Conservation (phyloP, 2,113 vertebrate species). For the Ranitomeya variabilis region DNA sequence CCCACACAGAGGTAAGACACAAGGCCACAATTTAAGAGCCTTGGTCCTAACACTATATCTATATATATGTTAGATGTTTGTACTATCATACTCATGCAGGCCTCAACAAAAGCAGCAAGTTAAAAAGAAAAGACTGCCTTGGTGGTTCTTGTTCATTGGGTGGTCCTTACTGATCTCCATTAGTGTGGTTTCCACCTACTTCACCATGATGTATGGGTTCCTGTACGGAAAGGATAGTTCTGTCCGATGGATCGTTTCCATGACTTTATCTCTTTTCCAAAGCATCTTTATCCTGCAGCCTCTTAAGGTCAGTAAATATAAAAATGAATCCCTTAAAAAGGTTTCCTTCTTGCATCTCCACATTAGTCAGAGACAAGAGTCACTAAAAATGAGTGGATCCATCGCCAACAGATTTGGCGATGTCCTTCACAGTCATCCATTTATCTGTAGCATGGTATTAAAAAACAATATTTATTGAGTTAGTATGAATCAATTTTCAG, state of each 20-base stretch:
- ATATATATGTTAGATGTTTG: not conserved
- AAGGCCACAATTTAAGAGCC: not conserved
- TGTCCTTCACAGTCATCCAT: not conserved
- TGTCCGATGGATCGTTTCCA: slow-evolving; percentile 78
- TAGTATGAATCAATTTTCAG: no score
- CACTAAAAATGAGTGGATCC: no score
- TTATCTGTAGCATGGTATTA: not conserved
- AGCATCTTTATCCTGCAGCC: slow-evolving; percentile 84
- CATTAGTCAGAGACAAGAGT: no score
- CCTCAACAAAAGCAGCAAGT: not conserved
- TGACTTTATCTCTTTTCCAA: slow-evolving; percentile 79
- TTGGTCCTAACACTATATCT: not conserved
- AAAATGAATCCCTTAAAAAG: no score
- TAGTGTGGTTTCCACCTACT: slow-evolving; percentile 77
- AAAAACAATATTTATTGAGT: not conserved
- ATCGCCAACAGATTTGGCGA: not conserved
- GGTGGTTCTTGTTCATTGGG: slow-evolving; percentile 80
- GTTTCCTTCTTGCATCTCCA: no score
- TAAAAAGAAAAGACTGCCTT: slow-evolving; percentile 69
- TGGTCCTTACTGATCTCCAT: slow-evolving; percentile 77
- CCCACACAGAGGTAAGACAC: slow-evolving; percentile 66
- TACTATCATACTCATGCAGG: slow-evolving; percentile 6
- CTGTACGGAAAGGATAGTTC: slow-evolving; percentile 75
- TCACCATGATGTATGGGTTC: slow-evolving; percentile 80
- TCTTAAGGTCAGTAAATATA: slow-evolving; percentile 71